A percentile compares a stretch with the other conserved stretches of the same genome.
These are phyloP conservation scores for Drosophila nigricruria DNA, from an alignment of 2,888 invertebrate species.

Conservation along the genomic window DNA sequence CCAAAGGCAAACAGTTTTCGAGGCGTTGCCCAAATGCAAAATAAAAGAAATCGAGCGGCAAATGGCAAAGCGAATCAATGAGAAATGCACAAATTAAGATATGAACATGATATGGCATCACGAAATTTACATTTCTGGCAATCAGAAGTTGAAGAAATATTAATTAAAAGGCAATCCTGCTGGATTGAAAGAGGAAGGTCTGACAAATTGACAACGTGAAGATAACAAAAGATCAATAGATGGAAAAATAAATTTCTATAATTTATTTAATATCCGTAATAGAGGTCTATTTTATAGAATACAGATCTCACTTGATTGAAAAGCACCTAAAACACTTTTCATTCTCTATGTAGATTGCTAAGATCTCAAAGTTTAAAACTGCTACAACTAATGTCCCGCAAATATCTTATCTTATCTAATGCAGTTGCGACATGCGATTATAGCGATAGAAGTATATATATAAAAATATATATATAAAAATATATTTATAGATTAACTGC, in stretches of 20 bases:
- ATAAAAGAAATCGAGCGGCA: conserved; percentile 19
- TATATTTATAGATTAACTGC: conserved; percentile 12
- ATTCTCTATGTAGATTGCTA: background rate
- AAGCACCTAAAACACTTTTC: background rate
- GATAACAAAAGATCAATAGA: background rate
- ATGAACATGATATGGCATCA: background rate
- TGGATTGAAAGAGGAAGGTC: background rate
- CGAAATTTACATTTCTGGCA: background rate
- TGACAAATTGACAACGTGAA: background rate
- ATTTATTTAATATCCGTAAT: too few species aligned
- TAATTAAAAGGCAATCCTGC: background rate
- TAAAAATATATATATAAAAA: background rate
- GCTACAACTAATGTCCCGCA: background rate
- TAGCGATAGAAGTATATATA: background rate
- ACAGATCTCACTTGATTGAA: too few species aligned
- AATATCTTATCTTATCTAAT: conserved; percentile 40
- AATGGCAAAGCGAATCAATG: conserved; percentile 32
- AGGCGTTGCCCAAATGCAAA: conserved; percentile 32
- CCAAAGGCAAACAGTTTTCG: background rate
- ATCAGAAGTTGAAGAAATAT: background rate
- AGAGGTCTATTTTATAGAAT: too few species aligned
- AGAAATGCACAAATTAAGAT: conserved; percentile 17
- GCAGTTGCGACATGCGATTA: conserved; percentile 4
- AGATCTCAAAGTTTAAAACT: conserved; percentile 1
- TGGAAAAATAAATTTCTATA: background rate